These are phyloP conservation scores for Anthonomus grandis DNA, from an alignment of 1,140 invertebrate genomes.

Conservation along the genomic window DNA sequence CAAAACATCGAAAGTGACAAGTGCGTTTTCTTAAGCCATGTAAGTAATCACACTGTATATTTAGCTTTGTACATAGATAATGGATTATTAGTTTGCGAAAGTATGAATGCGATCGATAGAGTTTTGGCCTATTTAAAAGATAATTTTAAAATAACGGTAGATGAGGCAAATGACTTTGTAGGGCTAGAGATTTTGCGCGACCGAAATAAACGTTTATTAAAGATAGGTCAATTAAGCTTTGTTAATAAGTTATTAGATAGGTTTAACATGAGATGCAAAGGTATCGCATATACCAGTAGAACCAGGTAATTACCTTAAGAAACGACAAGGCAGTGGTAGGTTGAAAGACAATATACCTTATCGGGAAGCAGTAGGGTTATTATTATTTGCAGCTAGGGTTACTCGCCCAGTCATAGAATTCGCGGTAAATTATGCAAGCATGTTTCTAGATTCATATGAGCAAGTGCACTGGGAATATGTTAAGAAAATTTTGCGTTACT, in stretches of 20 bases:
- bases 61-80: constrained; percentile 16
- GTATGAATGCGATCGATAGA: neutral
- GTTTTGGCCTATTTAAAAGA: constrained; percentile 6
- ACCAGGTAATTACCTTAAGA: neutral
- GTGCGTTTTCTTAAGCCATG: too few relatives aligned
- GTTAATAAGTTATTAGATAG: constrained; percentile 19
- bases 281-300: constrained; percentile 1
- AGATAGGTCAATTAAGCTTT: constrained; percentile 13
- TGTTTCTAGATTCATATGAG: constrained; percentile 25
- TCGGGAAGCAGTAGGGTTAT: constrained; percentile 42
- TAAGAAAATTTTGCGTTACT: neutral
- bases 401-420: constrained; percentile 49
- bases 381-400: constrained; percentile 43
- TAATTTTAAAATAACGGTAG: constrained; percentile 13
- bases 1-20: too few relatives aligned
- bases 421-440: constrained; percentile 40
- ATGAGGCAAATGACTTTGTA: constrained; percentile 2
- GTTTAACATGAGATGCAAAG: constrained; percentile 20
- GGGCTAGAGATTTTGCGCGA: constrained; percentile 11
- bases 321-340: neutral
- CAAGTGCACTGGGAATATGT: neutral
- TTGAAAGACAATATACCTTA: constrained; percentile 27
- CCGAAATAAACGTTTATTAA: neutral
- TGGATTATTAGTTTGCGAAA: constrained; percentile 8
- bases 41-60: neutral